Evolutionary conservation across 2,888 invertebrate genomes (phyloP), one percentile per base, ranked within the genome.

Genomic region (Metacarcinus magister): DNA sequence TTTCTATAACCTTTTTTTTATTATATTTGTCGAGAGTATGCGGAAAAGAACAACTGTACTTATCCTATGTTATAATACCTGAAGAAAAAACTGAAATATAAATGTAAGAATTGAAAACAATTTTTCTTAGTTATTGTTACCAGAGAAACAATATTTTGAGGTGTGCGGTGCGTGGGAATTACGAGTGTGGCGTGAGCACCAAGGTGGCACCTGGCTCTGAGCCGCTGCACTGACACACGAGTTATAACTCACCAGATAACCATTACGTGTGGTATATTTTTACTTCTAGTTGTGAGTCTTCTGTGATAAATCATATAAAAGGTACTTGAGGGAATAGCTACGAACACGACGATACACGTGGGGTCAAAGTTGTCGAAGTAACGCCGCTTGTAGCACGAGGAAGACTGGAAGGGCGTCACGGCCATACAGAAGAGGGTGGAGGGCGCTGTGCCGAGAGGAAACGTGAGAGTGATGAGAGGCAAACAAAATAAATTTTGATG

Each of bases 401-500:
- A 60, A 23, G 60, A 23, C 16, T 16, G 60, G 60, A 60, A 60
- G 60, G 60, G 60, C 75, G 75, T 75, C 28, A 75, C 75, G 28
- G n/a, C 60, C 60, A 60, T 23, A 19, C 19, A 16, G 19, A 23
- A 23, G 19, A 60, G 60, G 60, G 60, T 23, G 60, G 28, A 28
- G 75, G 28, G 28, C 75, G 75, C 28, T 28, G 75, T 28, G 75
- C 1, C 75, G 75, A 23, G 75, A 75, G 75, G 75, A 28, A 23
- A 28, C 8, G 28, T 23, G 28, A 75, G 75, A 75, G n/a, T 75
- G 28, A 75, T 75, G 75, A 75, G n/a, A 75, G n/a, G 75, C n/a
- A n/a, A 75, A 75, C 75, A 75, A 75, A 75, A 75, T 75, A 75
- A 75, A 75, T 75, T 75, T 28, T 75, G 28, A n/a, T 75, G 75